phyloP scores from a whole-genome alignment of 2,113 vertebrate genomes.

The Platysteira castanea region DNA sequence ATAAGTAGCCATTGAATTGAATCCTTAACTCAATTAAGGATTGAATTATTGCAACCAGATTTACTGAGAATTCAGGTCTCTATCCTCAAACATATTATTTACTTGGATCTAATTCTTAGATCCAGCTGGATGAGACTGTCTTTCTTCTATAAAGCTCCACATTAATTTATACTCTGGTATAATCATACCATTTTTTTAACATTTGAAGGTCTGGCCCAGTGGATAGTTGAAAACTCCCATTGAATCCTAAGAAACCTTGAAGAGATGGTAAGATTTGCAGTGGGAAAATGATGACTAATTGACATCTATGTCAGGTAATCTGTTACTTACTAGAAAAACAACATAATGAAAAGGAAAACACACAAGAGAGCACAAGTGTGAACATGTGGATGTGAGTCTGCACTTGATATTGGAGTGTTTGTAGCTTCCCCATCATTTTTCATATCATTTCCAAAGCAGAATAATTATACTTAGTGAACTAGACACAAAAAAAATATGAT shows the following conservation, averaged over 20 bases:
- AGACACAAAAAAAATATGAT: neutral
- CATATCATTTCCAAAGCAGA: neutral
- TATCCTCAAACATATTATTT: neutral
- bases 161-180: neutral
- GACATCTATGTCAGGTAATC: conserved; percentile 25
- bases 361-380: neutral
- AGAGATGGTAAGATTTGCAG: conserved; percentile 10
- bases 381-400: conserved; percentile 5
- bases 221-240: neutral
- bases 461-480: neutral
- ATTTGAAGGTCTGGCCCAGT: neutral
- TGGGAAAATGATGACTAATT: conserved; percentile 30
- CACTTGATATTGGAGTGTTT: neutral
- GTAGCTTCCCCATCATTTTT: neutral
- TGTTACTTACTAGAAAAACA: conserved; percentile 25
- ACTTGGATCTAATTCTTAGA: neutral
- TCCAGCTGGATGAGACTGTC: neutral
- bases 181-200: neutral
- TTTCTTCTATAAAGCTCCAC: neutral
- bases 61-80: neutral
- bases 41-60: neutral
- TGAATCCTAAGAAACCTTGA: neutral
- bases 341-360: neutral
- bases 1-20: neutral
- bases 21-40: neutral